phyloP scores from a whole-genome alignment of 2,113 vertebrate genomes.

The Phainopepla nitens region DNA sequence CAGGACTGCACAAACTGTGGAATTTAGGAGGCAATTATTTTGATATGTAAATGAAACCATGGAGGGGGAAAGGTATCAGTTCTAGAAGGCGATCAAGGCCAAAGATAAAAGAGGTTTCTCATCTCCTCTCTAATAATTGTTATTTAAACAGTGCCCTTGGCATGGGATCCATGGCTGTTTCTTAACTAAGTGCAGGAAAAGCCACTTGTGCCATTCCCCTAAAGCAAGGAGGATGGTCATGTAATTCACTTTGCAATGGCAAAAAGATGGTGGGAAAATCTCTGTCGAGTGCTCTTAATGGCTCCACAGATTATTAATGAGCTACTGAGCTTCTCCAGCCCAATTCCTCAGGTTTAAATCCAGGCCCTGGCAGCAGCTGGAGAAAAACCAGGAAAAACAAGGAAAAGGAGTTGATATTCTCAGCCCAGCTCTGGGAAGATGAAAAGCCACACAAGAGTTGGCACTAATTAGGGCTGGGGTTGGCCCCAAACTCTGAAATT shows the following conservation, averaged over 20 bases:
- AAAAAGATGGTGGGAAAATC: not conserved
- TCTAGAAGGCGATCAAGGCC: not conserved
- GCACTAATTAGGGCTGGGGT: not conserved
- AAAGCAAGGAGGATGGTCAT: not conserved
- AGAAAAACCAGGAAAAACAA: not conserved
- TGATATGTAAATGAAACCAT: conserved; percentile 38
- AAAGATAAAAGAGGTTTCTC: conserved; percentile 14
- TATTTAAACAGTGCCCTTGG: conserved; percentile 21
- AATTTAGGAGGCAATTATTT: not conserved
- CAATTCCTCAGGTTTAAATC: not conserved
- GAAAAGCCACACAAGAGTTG: not conserved
- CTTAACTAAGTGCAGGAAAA: not conserved
- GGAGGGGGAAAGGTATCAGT: not conserved
- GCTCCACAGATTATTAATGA: not conserved
- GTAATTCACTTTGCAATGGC: not conserved
- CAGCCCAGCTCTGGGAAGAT: not conserved
- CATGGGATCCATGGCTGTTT: not conserved
- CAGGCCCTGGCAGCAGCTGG: conserved; percentile 23
- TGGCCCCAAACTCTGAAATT: not conserved
- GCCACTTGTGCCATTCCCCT: not conserved
- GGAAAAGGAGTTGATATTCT: not conserved
- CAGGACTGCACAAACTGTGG: not conserved
- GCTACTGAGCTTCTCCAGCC: not conserved
- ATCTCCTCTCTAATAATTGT: not conserved
- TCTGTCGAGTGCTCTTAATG: conserved; percentile 4